These are phyloP conservation scores for Thermophis baileyi DNA, from an alignment of 2,113 vertebrate species.

Conservation along the genomic window DNA sequence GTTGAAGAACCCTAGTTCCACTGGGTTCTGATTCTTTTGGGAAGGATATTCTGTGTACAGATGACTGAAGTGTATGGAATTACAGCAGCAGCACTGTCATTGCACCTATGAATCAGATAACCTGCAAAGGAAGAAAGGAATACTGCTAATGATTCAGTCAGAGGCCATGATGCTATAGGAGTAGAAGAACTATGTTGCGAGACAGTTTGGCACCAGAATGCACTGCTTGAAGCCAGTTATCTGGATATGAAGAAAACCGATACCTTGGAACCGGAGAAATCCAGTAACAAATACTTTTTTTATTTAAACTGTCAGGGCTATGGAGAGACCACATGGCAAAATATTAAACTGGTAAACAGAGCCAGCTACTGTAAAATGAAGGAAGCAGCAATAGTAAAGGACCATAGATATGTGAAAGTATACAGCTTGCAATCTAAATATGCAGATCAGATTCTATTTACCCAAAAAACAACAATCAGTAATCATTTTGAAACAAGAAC, in stretches of 20 bases:
- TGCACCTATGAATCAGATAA: not conserved
- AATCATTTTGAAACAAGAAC: not conserved
- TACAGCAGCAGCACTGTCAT: not conserved
- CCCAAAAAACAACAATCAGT: not conserved
- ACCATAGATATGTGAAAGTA: not conserved
- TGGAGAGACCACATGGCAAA: not conserved
- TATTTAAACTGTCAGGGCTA: not conserved
- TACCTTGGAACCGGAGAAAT: not conserved
- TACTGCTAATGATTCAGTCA: not conserved
- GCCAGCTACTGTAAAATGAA: not conserved
- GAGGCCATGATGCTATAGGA: not conserved
- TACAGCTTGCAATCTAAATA: not conserved
- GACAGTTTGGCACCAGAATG: not conserved
- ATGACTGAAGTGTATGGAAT: not conserved
- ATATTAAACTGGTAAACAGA: not conserved
- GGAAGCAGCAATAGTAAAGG: not conserved
- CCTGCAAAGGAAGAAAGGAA: not conserved
- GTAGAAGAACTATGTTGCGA: not conserved
- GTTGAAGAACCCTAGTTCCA: not conserved
- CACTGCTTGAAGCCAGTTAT: not conserved
- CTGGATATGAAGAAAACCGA: not conserved
- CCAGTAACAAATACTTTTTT: not conserved
- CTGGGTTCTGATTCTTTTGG: not conserved
- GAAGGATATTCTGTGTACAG: not conserved
- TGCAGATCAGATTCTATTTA: not conserved